These are phyloP conservation scores for Aphelocoma coerulescens DNA, from an alignment of 2,113 vertebrate genomes.

Conservation along the genomic window DNA sequence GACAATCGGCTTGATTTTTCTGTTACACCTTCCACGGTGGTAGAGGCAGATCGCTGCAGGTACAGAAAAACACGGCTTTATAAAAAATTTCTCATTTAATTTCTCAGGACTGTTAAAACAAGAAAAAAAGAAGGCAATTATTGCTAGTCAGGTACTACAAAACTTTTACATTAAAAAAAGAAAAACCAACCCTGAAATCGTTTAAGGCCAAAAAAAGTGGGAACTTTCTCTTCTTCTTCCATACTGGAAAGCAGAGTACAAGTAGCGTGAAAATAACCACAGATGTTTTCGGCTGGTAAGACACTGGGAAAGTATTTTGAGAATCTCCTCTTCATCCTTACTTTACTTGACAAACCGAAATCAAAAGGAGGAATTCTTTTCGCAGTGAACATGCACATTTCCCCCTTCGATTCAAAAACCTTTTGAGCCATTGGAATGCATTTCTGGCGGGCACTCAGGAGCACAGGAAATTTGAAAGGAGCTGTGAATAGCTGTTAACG, in stretches of 20 bases:
- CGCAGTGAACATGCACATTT: neutral
- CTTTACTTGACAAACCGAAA: neutral
- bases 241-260: neutral
- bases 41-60: neutral
- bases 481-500: constrained; percentile 39
- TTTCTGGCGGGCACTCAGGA: constrained; percentile 32
- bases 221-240: neutral
- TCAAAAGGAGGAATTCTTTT: constrained; percentile 20
- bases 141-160: neutral
- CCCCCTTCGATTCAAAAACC: neutral
- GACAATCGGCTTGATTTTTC: neutral
- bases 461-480: constrained; percentile 40
- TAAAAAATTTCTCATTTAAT: neutral
- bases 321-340: neutral
- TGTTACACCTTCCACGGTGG: neutral
- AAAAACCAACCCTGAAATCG: neutral
- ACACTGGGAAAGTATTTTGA: neutral
- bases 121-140: neutral
- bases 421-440: constrained; percentile 13
- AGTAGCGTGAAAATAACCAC: neutral
- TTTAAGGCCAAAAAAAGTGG: neutral
- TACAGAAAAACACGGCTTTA: neutral
- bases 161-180: neutral
- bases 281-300: neutral
- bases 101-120: neutral